Evolutionary conservation across 1,140 invertebrate genomes (phyloP).

Genomic region (Brachystomella parvula): DNA sequence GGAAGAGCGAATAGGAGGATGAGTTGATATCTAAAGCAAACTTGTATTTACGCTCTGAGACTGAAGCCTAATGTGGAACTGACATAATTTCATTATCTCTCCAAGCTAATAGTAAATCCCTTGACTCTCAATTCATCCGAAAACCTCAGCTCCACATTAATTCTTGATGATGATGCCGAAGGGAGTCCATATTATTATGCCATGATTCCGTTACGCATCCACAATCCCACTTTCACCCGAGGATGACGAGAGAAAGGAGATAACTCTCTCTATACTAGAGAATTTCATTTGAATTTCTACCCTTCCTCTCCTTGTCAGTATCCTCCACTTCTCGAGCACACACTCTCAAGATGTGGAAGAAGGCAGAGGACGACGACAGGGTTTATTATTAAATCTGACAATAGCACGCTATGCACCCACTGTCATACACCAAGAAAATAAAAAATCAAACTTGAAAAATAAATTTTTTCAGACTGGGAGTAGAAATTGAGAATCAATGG

Average conservation of each 20-base stretch:
- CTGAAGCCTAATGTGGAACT: slow-evolving; percentile 21
- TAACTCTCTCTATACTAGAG: too few species aligned
- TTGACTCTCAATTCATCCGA: slow-evolving; percentile 17
- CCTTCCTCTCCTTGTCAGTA: neutral
- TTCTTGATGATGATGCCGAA: slow-evolving; percentile 12
- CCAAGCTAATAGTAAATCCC: slow-evolving; percentile 19
- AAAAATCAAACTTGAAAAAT: too few species aligned
- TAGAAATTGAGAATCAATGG: neutral
- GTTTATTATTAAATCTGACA: slow-evolving; percentile 37
- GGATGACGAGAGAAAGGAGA: neutral
- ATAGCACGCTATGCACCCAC: slow-evolving; percentile 23
- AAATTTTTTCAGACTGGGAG: neutral
- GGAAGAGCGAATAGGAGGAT: too few species aligned
- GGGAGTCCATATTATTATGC: neutral
- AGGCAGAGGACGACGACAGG: slow-evolving; percentile 11
- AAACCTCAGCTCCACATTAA: slow-evolving; percentile 4
- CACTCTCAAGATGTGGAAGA: neutral
- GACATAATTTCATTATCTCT: slow-evolving; percentile 29
- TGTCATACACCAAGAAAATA: neutral
- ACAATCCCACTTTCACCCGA: neutral
- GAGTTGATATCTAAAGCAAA: too few species aligned
- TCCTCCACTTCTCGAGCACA: neutral
- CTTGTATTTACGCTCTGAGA: neutral
- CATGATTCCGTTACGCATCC: slow-evolving; percentile 12
- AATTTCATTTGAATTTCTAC: neutral